Evolutionary conservation across 2,797 vertebrate species (phyloP).

Genomic region (Pseudopleuronectes americanus): DNA sequence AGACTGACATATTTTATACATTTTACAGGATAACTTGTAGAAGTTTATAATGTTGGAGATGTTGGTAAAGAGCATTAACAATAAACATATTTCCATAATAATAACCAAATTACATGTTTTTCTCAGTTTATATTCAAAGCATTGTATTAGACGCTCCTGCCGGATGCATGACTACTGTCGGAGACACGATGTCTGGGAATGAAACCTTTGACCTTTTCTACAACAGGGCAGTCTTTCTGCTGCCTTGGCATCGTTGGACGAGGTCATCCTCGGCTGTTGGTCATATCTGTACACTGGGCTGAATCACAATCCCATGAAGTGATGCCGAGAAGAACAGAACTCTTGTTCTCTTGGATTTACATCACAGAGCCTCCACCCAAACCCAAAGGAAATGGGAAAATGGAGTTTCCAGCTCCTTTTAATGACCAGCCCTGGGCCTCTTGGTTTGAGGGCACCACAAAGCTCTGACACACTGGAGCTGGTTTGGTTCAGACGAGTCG

Average conservation of each 20-base stretch:
- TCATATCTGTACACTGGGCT: slow-evolving; percentile 58
- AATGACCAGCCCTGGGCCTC: slow-evolving; percentile 68
- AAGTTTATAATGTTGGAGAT: neutral
- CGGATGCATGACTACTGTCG: slow-evolving; percentile 30
- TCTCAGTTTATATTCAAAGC: slow-evolving; percentile 1
- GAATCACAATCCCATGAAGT: slow-evolving; percentile 66
- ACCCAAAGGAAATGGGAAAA: slow-evolving; percentile 78
- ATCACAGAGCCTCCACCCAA: slow-evolving; percentile 79
- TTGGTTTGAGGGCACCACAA: slow-evolving; percentile 71
- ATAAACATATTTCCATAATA: neutral
- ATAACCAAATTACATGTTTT: neutral
- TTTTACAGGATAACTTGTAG: neutral
- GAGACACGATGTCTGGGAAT: slow-evolving; percentile 67
- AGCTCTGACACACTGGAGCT: slow-evolving; percentile 61
- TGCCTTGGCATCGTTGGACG: slow-evolving; percentile 34
- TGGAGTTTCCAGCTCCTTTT: slow-evolving; percentile 73
- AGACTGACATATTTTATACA: slow-evolving; percentile 1
- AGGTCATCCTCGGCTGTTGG: slow-evolving; percentile 53
- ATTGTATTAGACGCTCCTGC: neutral
- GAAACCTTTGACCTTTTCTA: slow-evolving; percentile 55
- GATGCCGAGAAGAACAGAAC: slow-evolving; percentile 69
- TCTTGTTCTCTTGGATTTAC: slow-evolving; percentile 74
- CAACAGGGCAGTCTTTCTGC: slow-evolving; percentile 61
- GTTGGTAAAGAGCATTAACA: neutral
- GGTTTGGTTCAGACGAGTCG: slow-evolving; percentile 48